Evolutionary conservation across 2,113 vertebrate genomes (phyloP).

Genomic region (Chloropsis hardwickii): DNA sequence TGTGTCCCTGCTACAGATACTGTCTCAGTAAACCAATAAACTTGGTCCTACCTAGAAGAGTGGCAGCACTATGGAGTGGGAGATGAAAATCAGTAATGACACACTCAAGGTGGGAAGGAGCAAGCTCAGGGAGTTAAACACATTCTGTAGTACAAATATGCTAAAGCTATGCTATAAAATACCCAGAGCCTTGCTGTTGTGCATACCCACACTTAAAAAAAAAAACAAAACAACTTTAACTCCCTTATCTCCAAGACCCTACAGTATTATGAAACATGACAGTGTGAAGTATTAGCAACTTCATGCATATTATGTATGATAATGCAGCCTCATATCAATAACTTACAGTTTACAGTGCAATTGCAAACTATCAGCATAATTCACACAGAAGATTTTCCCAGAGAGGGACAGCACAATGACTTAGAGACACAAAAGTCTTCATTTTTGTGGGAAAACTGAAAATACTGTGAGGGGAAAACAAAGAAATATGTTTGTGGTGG

Average conservation of each 20-base stretch:
- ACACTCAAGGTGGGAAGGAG: not conserved
- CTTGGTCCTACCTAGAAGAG: not conserved
- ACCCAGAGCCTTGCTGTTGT: not conserved
- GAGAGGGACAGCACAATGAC: not conserved
- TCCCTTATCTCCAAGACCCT: not conserved
- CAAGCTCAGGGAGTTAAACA: not conserved
- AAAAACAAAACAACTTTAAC: accelerated
- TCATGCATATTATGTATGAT: not conserved
- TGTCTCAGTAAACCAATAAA: not conserved
- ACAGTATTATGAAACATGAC: not conserved
- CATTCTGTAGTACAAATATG: not conserved
- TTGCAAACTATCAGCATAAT: not conserved
- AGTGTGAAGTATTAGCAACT: not conserved
- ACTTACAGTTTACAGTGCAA: not conserved
- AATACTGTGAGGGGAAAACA: not conserved
- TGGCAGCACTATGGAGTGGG: not conserved
- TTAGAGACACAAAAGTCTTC: not conserved
- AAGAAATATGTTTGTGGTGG: not conserved
- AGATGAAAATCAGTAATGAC: not conserved
- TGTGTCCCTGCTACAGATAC: not conserved
- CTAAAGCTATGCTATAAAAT: not conserved
- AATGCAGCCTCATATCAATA: not conserved
- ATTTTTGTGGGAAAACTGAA: not conserved
- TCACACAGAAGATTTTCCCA: not conserved
- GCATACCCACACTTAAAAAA: not conserved